Evolutionary conservation across 2,113 vertebrate genomes (phyloP), one percentile per base, ranked within the genome.

Genomic region (Pollachius pollachius): DNA sequence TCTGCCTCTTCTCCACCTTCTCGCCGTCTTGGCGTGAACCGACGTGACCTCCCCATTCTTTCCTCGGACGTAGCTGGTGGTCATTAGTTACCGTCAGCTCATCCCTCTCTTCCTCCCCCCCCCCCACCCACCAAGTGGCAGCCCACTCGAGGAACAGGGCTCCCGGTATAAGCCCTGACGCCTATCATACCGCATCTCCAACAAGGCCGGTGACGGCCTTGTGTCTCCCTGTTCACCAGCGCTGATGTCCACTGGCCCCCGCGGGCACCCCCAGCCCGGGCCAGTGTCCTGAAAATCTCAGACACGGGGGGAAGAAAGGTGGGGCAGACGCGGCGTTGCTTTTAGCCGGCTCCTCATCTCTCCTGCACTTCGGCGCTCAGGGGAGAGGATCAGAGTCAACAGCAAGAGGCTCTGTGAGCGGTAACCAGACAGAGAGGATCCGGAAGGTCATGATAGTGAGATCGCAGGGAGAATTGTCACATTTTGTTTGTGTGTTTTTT

Each of bases 121-220:
- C 37, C 41, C 41, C 5, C 41, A 6, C 41, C 41, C 41, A 48
- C 41, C 5, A 74, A 88, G 30, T 34, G 30, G 81, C 72, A 70
- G 73, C 16, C 70, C 71, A 56, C 78, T 72, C 2, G 77, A 72
- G 75, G 80, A 85, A 75, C 81, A 66, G 4, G 6, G 30, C 41
- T 63, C 72, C 65, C 69, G 74, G 77, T 79, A 81, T 73, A 69
- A 62, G 73, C 54, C 62, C 23, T 23, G 73, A 74, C 62, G 18
- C 76, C 83, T 68, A 82, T 89, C 87, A 88, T 68, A 79, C 84
- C 70, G 65, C 72, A 85, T 87, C 85, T 77, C 69, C 65, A 73
- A 34, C 58, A 58, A 68, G n/a, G 3, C 60, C 18, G 72, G 76
- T 84, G 83, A 87, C 64, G 78, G 70, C 68, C 69, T 78, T 62